Conservation (phyloP, 2,797 vertebrate species). For the Tympanoctomys barrerae region DNA sequence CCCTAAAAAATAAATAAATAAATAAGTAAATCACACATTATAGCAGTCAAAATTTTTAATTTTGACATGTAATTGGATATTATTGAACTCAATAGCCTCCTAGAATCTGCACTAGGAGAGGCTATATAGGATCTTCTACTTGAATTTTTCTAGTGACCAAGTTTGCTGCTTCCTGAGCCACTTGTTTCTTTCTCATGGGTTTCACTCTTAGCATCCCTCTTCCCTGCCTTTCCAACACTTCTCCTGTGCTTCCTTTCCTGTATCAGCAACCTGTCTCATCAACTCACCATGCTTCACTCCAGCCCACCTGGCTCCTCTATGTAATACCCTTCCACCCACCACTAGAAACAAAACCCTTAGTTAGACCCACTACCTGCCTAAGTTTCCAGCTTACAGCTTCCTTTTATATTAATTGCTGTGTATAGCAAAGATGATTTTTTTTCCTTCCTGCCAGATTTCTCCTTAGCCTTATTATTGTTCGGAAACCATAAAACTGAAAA, state of each 20-base stretch:
- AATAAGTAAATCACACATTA: neutral
- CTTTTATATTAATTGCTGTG: constrained; percentile 69
- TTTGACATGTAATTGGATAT: neutral
- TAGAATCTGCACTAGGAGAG: neutral
- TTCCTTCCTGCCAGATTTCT: constrained; percentile 59
- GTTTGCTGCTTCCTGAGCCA: neutral
- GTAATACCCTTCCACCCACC: neutral
- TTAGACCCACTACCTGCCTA: constrained; percentile 57
- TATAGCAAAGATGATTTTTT: constrained; percentile 29
- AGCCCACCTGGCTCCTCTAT: neutral
- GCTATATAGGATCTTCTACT: neutral
- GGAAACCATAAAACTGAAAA: constrained; percentile 86
- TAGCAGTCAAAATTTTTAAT: neutral
- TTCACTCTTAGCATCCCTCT: neutral
- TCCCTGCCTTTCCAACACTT: neutral
- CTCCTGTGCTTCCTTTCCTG: neutral
- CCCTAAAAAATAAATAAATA: no score
- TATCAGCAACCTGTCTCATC: neutral
- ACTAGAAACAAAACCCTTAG: constrained; percentile 24
- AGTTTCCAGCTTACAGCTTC: constrained; percentile 65
- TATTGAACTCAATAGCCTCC: neutral
- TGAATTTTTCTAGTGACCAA: neutral
- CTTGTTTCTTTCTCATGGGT: neutral
- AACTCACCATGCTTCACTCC: rapidly evolving
- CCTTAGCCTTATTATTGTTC: constrained; percentile 84